Percentiles rank a stretch among this genome's conserved stretches.
These are phyloP conservation scores for Nomada ruficornis DNA, from an alignment of 2,888 invertebrate species.

Conservation along the genomic window DNA sequence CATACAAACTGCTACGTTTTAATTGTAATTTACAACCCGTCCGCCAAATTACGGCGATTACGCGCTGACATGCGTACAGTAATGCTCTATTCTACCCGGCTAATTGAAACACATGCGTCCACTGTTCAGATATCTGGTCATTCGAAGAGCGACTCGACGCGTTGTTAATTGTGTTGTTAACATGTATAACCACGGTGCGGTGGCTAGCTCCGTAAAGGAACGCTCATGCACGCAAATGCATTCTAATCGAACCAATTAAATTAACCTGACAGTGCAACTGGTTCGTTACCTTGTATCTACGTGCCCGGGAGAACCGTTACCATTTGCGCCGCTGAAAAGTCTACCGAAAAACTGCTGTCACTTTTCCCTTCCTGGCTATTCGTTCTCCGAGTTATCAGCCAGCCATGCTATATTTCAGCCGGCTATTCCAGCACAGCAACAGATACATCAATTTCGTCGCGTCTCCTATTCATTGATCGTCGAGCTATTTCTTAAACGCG, in stretches of 20 bases:
- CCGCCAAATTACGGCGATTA: constrained; percentile 22
- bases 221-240: constrained; percentile 58
- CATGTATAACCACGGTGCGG: constrained; percentile 30
- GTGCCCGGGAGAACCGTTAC: constrained; percentile 22
- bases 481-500: constrained; percentile 4
- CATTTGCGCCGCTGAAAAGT: not conserved
- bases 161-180: constrained; percentile 50
- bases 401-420: constrained; percentile 6
- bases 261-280: constrained; percentile 63
- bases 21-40: constrained; percentile 38
- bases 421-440: not conserved
- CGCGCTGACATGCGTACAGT: not conserved
- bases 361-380: constrained; percentile 26
- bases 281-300: constrained; percentile 36
- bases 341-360: constrained; percentile 30
- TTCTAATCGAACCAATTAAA: constrained; percentile 72
- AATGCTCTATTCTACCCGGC: constrained; percentile 12
- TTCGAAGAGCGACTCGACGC: constrained; percentile 12
- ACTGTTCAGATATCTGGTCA: constrained; percentile 13
- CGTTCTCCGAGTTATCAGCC: constrained; percentile 17
- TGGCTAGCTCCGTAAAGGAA: constrained; percentile 23
- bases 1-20: not conserved
- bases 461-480: not conserved
- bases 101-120: constrained; percentile 28
- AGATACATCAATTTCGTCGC: constrained; percentile 18